These are phyloP conservation scores for Morpho achilles DNA, from an alignment of 2,888 invertebrate genomes.

Conservation along the genomic window DNA sequence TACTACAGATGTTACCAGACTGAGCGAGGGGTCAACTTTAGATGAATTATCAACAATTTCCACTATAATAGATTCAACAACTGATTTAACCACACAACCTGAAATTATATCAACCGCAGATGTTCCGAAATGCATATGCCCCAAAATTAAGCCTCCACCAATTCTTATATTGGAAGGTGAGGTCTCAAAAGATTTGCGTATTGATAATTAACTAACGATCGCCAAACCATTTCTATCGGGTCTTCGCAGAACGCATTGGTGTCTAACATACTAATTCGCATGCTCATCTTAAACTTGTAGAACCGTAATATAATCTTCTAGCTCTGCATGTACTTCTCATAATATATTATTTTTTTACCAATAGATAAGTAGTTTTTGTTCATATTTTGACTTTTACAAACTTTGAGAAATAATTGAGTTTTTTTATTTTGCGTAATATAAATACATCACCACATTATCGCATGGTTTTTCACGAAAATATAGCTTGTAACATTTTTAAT, in stretches of 20 bases:
- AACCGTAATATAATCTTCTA: slow-evolving; percentile 33
- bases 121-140: slow-evolving; percentile 56
- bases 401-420: too few relatives aligned
- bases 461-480: slow-evolving; percentile 37
- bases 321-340: slow-evolving; percentile 41
- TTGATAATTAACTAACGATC: slow-evolving; percentile 68
- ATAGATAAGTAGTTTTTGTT: too few relatives aligned
- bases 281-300: slow-evolving; percentile 30
- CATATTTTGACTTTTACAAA: too few relatives aligned
- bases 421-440: too few relatives aligned
- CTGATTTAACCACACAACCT: slow-evolving; percentile 22
- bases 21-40: slow-evolving; percentile 1
- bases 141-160: slow-evolving; percentile 78
- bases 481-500: slow-evolving; percentile 4
- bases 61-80: slow-evolving; percentile 15
- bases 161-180: slow-evolving; percentile 94
- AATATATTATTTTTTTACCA: too few relatives aligned
- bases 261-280: slow-evolving; percentile 61
- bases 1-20: slow-evolving; percentile 1
- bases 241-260: slow-evolving; percentile 37
- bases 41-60: neutral
- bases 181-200: slow-evolving; percentile 57
- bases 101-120: slow-evolving; percentile 38
- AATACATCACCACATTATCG: slow-evolving; percentile 53
- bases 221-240: slow-evolving; percentile 49